phyloP scores from a whole-genome alignment of 2,113 vertebrate species.

The Ardeotis arabs region DNA sequence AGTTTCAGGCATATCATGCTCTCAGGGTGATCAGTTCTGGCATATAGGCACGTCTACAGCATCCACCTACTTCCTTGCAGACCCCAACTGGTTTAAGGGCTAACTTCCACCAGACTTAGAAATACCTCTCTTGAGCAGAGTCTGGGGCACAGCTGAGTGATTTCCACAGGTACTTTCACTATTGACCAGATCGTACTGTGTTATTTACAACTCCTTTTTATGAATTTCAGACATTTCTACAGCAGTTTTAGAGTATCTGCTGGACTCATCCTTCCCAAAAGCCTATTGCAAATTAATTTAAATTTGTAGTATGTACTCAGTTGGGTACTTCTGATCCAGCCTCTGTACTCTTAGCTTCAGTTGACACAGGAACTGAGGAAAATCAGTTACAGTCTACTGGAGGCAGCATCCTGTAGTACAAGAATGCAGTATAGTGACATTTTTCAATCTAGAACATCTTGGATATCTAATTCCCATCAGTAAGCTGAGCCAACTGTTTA shows the following conservation, averaged over 20 bases:
- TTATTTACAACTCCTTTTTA: neutral
- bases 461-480: neutral
- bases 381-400: neutral
- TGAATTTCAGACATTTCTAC: neutral
- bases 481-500: neutral
- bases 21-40: neutral
- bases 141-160: neutral
- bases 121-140: neutral
- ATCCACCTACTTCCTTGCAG: neutral
- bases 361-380: neutral
- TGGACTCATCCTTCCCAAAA: neutral
- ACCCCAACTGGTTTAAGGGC: neutral
- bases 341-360: neutral
- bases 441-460: neutral
- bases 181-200: neutral
- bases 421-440: neutral
- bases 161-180: neutral
- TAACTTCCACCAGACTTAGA: neutral
- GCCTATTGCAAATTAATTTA: neutral
- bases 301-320: neutral
- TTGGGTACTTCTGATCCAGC: neutral
- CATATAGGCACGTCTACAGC: neutral
- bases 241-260: neutral
- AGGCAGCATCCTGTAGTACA: neutral
- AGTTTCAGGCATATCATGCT: neutral